phyloP scores from a whole-genome alignment of 2,888 invertebrate genomes.

The Sisyra terminalis region DNA sequence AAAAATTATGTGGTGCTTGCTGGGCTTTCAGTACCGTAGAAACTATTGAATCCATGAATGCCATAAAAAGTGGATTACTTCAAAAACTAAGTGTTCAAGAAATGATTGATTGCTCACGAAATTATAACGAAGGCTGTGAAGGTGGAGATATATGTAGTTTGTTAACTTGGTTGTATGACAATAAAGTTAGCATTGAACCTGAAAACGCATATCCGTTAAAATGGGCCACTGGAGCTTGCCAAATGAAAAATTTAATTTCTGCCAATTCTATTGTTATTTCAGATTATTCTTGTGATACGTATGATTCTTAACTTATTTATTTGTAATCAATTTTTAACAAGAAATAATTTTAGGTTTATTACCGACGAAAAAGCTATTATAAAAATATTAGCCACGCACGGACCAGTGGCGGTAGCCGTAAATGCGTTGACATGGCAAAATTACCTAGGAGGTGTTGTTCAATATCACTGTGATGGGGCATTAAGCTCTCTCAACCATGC shows the following conservation, averaged over 20 bases:
- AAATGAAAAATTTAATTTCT: conserved; percentile 24
- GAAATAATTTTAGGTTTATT: conserved; percentile 13
- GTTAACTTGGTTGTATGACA: conserved; percentile 48
- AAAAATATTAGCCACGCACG: conserved; percentile 42
- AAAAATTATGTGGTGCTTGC: conserved; percentile 66
- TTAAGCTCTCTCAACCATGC: conserved; percentile 56
- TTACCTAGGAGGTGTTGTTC: conserved; percentile 70
- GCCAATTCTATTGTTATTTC: conserved; percentile 30
- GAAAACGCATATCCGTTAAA: conserved; percentile 47
- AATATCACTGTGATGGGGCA: conserved; percentile 55
- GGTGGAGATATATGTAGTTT: conserved; percentile 72
- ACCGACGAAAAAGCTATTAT: conserved; percentile 43
- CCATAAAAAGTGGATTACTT: conserved; percentile 43
- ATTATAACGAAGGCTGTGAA: conserved; percentile 54
- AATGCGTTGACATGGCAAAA: conserved; percentile 77
- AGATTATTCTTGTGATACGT: conserved; percentile 50
- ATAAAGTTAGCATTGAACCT: conserved; percentile 34
- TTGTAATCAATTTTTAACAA: neutral
- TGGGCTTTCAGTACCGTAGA: conserved; percentile 74
- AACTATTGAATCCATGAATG: conserved; percentile 59
- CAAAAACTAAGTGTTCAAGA: conserved; percentile 56
- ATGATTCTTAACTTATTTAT: conserved; percentile 20
- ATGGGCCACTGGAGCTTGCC: conserved; percentile 30
- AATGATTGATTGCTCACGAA: conserved; percentile 64
- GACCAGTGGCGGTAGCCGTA: conserved; percentile 65